Base-by-base conservation (phyloP, 2,797 vertebrate species). In the Pangasius macronema region DNA sequence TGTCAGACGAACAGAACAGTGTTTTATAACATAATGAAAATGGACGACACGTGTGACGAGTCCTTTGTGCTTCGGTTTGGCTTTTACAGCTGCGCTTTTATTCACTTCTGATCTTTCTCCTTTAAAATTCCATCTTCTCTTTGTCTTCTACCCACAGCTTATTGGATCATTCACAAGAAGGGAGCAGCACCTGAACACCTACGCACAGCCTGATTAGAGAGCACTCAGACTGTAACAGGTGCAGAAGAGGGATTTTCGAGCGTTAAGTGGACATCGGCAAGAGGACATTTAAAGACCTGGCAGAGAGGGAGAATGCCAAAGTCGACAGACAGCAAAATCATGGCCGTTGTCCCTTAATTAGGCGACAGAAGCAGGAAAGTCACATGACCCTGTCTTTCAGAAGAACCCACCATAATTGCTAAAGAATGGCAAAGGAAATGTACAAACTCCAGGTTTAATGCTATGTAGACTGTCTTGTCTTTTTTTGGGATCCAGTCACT, bases 301-400 rank as follows among this genome's bases (percentile, higher is more conserved):
- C 63, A 73, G 75, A 80, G 67, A 88, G 86, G 39, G 46, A 83
- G 61, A 83, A 65, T 36, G 72, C 57, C 79, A 82, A 39, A 65
- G 36, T 68, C 39, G 30, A 51, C 63, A 75, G 86, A 63, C 85
- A 73, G 67, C 68, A 77, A 53, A 79, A 86, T 42, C 36, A 63
- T 63, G 73, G 68, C 87, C 84, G 87, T 91, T 87, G 88, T 67
- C 3, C 83, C 87, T 91, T 90, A 89, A 90, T 89, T 91, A 90
- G 42, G 72, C 46, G 42, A 90, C 67, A 81, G 80, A 85, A 87
- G 77, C 81, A 85, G 85, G 85, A 85, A 91, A 46, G 77, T 82
- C 87, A 80, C 81, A 76, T 67, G 85, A 39, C 57, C 18, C 85
- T 83, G 63, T 85, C 79, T 76, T 63, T 70, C 55, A 65, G 55